phyloP scores from a whole-genome alignment of 30 jellyfish, hydroid and myxozoan species.

The Hydractinia echinata region DNA sequence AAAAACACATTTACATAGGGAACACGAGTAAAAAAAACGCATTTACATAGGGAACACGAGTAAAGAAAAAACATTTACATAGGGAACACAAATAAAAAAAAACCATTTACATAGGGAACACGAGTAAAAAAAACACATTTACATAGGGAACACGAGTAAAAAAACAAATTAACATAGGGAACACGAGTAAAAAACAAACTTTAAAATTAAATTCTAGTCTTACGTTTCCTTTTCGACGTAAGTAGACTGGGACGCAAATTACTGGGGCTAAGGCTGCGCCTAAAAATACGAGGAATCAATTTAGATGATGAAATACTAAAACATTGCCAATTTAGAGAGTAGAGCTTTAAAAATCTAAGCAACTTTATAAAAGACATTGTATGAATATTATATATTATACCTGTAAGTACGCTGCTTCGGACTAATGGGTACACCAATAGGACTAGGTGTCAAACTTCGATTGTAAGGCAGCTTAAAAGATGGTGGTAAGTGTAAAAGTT shows the following conservation, averaged over 20 bases:
- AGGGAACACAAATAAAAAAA: no score
- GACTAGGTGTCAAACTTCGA: slow-evolving; percentile 87
- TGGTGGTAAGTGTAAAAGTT: no score
- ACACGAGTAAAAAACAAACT: neutral
- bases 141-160: neutral
- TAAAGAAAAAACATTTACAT: no score
- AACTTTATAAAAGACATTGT: neutral
- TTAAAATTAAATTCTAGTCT: slow-evolving; percentile 17
- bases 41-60: no score
- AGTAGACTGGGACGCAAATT: slow-evolving; percentile 81
- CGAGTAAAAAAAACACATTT: no score
- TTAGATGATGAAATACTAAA: no score
- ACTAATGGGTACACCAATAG: slow-evolving; percentile 75
- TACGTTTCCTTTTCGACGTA: slow-evolving; percentile 88
- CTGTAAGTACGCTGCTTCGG: slow-evolving; percentile 71
- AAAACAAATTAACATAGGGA: neutral
- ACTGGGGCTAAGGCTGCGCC: slow-evolving; percentile 97
- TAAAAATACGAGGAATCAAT: slow-evolving; percentile 16
- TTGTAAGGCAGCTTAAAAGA: slow-evolving; percentile 42
- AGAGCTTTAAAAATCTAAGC: neutral
- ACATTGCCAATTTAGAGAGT: no score
- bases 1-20: no score
- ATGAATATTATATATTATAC: slow-evolving; percentile 18
- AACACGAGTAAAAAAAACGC: no score
- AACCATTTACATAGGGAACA: no score